Conservation (phyloP, 2,797 vertebrate genomes). For the Crenuchus spilurus region DNA sequence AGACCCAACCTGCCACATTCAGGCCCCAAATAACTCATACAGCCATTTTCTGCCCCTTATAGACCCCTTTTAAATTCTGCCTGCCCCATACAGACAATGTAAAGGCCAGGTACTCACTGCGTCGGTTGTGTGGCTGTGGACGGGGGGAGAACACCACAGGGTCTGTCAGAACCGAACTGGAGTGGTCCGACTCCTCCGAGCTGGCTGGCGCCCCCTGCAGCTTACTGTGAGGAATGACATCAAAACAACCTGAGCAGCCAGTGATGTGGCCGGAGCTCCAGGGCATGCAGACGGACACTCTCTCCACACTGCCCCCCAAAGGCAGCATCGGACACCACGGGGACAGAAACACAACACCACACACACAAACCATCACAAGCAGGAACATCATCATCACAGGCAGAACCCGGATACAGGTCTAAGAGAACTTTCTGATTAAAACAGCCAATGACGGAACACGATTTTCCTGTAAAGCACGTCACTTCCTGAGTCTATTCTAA, state of each 20-base stretch:
- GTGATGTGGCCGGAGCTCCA: slow-evolving; percentile 75
- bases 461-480: not conserved
- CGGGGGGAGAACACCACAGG: slow-evolving; percentile 75
- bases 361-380: slow-evolving; percentile 54
- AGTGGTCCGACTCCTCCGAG: slow-evolving; percentile 70
- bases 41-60: too few relatives aligned
- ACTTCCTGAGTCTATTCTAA: not conserved
- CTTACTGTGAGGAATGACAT: slow-evolving; percentile 83
- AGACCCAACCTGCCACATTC: not conserved
- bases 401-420: slow-evolving; percentile 17
- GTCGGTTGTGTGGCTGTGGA: slow-evolving; percentile 68
- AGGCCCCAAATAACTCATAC: not conserved
- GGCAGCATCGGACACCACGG: slow-evolving; percentile 18
- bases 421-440: slow-evolving; percentile 21
- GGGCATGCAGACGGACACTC: slow-evolving; percentile 73
- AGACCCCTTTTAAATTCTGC: too few relatives aligned
- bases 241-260: slow-evolving; percentile 84
- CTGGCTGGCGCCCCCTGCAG: slow-evolving; percentile 74
- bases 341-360: slow-evolving; percentile 47
- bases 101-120: slow-evolving; percentile 74
- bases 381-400: slow-evolving; percentile 38
- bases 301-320: slow-evolving; percentile 68
- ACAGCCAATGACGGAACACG: not conserved
- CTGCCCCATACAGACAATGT: too few relatives aligned
- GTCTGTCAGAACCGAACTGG: slow-evolving; percentile 76